Evolutionary conservation across 2,797 vertebrate genomes (phyloP), one percentile per base, ranked within the genome.

Genomic region (Eleutherodactylus coqui): DNA sequence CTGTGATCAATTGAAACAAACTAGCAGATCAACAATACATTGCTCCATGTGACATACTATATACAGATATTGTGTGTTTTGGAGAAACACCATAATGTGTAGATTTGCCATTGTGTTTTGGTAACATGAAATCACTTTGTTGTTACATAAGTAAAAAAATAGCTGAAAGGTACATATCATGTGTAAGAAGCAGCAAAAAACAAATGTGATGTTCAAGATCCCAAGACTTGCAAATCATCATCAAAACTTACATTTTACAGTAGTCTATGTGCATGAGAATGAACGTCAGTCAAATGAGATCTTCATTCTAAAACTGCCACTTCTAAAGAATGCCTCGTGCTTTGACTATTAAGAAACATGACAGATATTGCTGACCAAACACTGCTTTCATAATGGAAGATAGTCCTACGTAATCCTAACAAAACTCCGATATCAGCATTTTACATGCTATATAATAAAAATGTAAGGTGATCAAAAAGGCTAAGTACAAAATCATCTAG

Each of bases 331-430:
- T 49, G 29, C 49, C 27, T 32, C 38, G 67, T 43, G 55, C 41
- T 47, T 85, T 85, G 84, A 85, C 69, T 80, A 85, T 80, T 80
- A 80, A 47, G 77, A 80, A 73, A 58, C 32, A 80, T 85, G 84
- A 85, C 84, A 85, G 84, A 55, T 75, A 70, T 43, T 85, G 84
- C 84, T 85, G 84, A 85, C 53, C 67, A 80, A 80, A 85, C 67
- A 80, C 27, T 49, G 41, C 32, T 55, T 62, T 75, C 53, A 38
- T 27, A 79, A 43, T 47, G 38, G 43, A 73, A 45, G 41, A 58
- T 43, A 49, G 47, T 17, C 53, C 76, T 62, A 13, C 43, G 67
- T n/a, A 70, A 70, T 70, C n/a, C 67, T 5, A 41, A 24, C 9
- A 43, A 60, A 79, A 62, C 24, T 64, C 11, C 34, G 29, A 64